Percentiles rank a stretch among this genome's conserved stretches.
phyloP scores from a whole-genome alignment of 2,113 vertebrate genomes.

The Dipodomys ordii region DNA sequence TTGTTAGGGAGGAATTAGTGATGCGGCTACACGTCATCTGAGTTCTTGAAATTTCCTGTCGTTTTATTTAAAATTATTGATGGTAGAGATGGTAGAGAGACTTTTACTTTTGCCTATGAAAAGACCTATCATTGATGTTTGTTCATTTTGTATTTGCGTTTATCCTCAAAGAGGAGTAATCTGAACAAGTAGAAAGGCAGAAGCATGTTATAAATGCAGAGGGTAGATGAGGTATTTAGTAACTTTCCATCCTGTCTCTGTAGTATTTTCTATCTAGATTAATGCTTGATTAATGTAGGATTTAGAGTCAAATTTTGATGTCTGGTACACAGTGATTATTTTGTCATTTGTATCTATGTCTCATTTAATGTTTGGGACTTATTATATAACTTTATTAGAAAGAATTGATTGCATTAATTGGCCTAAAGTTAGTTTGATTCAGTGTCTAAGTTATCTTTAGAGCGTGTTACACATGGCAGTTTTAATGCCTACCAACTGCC shows the following conservation, averaged over 20 bases:
- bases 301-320: neutral
- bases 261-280: neutral
- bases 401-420: neutral
- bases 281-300: neutral
- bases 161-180: slow-evolving; percentile 3
- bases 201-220: neutral
- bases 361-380: neutral
- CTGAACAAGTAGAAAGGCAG: neutral
- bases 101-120: neutral
- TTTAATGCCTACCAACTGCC: neutral
- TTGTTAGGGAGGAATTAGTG: neutral
- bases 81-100: neutral
- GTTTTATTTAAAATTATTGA: slow-evolving; percentile 6
- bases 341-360: neutral
- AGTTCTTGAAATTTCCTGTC: neutral
- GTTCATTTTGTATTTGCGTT: neutral
- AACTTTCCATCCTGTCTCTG: neutral
- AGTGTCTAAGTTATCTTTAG: neutral
- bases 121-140: neutral
- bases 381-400: neutral
- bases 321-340: neutral
- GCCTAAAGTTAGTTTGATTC: neutral
- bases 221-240: neutral
- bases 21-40: neutral
- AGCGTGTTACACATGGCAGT: too few relatives aligned